Evolutionary conservation across 1,140 invertebrate genomes (phyloP), one percentile per base, ranked within the genome.

Genomic region (Drosophila saltans): DNA sequence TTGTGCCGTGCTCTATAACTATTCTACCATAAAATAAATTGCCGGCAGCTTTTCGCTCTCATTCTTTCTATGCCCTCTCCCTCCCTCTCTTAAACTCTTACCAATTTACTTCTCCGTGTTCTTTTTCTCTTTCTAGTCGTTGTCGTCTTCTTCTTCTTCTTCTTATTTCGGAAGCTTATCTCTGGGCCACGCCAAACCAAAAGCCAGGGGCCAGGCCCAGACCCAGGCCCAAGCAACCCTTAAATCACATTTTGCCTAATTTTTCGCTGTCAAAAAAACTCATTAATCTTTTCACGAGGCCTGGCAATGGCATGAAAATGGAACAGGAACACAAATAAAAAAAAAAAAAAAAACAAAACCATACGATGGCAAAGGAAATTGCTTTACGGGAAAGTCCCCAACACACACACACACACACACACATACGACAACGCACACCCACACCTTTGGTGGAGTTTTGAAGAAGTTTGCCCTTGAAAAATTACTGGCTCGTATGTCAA

Each of bases 171-270:
- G 45, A 52, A 65, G 83, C 83, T 86, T 88, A 86, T 86, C 83
- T 86, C 78, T 78, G 78, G 83, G 80, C 72, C 83, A 78, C 79
- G 80, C 75, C 74, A 77, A 56, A 62, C 40, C 58, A 71, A 75
- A 69, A 65, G 71, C 57, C 67, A 72, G 68, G 48, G 65, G 72
- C 55, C 52, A 65, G 63, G 43, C 45, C 16, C 16, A 16, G 16
- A 16, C 16, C 16, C 45, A 39, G 62, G 73, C 41, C 28, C 56
- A 56, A 88, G 72, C 84, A 89, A 89, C 84, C 84, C 84, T 89
- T 89, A 89, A 89, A 89, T 89, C 84, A 89, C 84, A 89, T 89
- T 89, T 89, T 89, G 84, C 84, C 84, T 89, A 89, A 89, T 89
- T 89, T 89, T 89, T 89, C 80, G 84, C 84, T 89, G 84, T 89